These are phyloP conservation scores for Ibycter americanus DNA, from an alignment of 2,797 vertebrate species.

Conservation along the genomic window DNA sequence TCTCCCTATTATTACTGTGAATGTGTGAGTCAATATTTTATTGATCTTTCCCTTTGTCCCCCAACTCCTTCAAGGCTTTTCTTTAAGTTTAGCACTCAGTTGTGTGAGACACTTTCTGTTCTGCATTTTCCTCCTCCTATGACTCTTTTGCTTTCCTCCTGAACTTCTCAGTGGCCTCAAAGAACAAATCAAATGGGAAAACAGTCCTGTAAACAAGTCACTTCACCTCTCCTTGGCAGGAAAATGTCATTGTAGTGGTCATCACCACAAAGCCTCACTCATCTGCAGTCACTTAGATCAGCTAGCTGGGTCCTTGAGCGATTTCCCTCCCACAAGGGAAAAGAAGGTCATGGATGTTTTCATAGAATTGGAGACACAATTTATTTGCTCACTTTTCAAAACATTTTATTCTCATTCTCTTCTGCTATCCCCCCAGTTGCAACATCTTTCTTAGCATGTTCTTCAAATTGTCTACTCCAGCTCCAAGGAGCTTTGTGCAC, in stretches of 20 bases:
- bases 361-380: background rate
- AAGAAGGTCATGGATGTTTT: background rate
- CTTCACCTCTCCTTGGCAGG: background rate
- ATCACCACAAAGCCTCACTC: background rate
- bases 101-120: background rate
- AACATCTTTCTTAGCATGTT: background rate
- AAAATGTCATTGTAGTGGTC: background rate
- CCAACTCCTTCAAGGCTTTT: background rate
- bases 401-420: background rate
- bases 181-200: background rate
- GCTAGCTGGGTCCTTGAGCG: background rate
- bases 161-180: background rate
- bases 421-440: background rate
- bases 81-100: background rate
- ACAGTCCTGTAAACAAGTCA: background rate
- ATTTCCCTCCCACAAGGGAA: background rate
- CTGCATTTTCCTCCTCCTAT: background rate
- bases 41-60: background rate
- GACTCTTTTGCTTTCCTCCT: background rate
- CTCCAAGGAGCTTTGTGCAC: slow-evolving; percentile 33
- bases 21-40: background rate
- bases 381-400: background rate
- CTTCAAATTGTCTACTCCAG: background rate
- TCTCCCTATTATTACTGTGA: background rate
- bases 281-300: background rate